A percentile compares a stretch with the other conserved stretches of the same genome.
These are phyloP conservation scores for Linepithema humile DNA, from an alignment of 1,140 invertebrate genomes.

Conservation along the genomic window DNA sequence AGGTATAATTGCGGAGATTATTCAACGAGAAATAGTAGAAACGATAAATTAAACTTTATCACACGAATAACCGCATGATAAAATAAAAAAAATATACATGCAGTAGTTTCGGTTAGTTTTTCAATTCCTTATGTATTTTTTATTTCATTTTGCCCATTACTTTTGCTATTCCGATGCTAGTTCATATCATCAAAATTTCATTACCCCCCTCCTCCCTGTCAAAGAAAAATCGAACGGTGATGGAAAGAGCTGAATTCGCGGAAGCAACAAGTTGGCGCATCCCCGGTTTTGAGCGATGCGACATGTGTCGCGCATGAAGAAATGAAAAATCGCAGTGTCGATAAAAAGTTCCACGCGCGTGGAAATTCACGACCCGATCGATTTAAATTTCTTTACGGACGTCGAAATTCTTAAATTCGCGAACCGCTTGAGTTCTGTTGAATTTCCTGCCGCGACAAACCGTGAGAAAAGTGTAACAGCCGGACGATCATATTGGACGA, in stretches of 20 bases:
- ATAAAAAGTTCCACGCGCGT: not conserved
- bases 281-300: not conserved
- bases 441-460: not conserved
- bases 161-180: too few species aligned
- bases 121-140: too few species aligned
- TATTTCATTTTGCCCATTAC: too few species aligned
- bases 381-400: slow-evolving; percentile 12
- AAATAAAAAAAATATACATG: too few species aligned
- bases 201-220: not conserved
- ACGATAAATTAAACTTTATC: not conserved
- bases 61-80: not conserved
- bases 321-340: not conserved
- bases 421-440: not conserved
- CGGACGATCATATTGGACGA: too few species aligned
- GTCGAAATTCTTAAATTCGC: not conserved
- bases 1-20: not conserved
- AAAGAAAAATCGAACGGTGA: not conserved
- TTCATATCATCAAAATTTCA: not conserved
- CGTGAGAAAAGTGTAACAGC: slow-evolving; percentile 37
- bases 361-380: not conserved
- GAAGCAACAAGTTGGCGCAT: slow-evolving; percentile 47
- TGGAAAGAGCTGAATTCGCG: not conserved
- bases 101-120: too few species aligned
- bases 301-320: slow-evolving; percentile 9
- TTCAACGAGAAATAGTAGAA: not conserved